Evolutionary conservation across 2,888 invertebrate species (phyloP).

Genomic region (Athalia rosae): DNA sequence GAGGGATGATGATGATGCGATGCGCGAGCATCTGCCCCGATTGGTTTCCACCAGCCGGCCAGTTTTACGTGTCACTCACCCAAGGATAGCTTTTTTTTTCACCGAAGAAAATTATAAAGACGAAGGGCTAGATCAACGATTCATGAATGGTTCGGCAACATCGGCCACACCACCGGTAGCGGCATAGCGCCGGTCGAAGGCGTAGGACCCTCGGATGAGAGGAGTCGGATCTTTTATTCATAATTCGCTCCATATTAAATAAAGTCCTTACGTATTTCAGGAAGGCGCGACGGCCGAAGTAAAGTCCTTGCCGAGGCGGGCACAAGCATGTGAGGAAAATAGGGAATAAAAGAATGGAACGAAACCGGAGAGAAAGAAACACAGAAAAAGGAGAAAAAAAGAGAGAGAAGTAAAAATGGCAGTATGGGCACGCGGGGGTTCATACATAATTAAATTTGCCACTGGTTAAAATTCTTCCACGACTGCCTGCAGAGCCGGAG

Average conservation of each 20-base stretch:
- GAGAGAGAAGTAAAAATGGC: conserved; percentile 13
- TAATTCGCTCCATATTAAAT: conserved; percentile 37
- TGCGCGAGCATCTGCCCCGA: conserved; percentile 5
- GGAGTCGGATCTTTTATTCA: conserved; percentile 36
- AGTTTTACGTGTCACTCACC: neutral
- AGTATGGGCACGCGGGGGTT: conserved; percentile 9
- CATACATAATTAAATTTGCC: conserved; percentile 44
- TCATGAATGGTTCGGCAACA: neutral
- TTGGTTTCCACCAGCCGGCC: neutral
- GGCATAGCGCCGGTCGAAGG: neutral
- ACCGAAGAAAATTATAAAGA: conserved; percentile 30
- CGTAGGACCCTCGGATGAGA: neutral
- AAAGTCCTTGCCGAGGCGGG: conserved; percentile 22
- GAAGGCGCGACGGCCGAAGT: neutral
- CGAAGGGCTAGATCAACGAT: conserved; percentile 32
- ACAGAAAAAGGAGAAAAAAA: neutral
- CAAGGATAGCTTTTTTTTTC: conserved; percentile 1
- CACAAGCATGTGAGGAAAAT: neutral
- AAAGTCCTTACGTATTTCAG: conserved; percentile 13
- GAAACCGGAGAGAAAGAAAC: conserved; percentile 19
- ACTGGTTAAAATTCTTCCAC: conserved; percentile 44
- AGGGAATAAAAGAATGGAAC: neutral
- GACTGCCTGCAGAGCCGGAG: conserved; percentile 16
- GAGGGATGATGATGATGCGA: neutral
- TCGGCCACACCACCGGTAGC: neutral